Conservation (phyloP, 2,888 invertebrate species). For the Clusia tigrina region DNA sequence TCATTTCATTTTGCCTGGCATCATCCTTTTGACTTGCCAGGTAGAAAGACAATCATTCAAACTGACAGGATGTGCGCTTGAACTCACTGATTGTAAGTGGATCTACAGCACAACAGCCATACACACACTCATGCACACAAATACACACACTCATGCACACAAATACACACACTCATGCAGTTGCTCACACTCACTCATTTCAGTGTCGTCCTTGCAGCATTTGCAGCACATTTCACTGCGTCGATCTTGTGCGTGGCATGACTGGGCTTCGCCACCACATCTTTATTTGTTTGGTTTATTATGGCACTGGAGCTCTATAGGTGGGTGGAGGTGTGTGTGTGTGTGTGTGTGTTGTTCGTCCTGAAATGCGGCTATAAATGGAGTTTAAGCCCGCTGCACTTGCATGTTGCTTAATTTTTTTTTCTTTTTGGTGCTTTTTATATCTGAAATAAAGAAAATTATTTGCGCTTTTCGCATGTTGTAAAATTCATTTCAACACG, state of each 20-base stretch:
- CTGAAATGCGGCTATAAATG: too few relatives aligned
- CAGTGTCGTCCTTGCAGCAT: background rate
- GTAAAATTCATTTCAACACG: slow-evolving; percentile 14
- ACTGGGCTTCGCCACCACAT: too few relatives aligned
- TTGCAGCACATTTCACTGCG: background rate
- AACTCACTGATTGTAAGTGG: slow-evolving; percentile 52
- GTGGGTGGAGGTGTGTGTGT: too few relatives aligned
- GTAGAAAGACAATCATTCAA: slow-evolving; percentile 48
- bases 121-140: slow-evolving; percentile 11
- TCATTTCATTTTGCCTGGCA: background rate
- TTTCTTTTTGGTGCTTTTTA: background rate
- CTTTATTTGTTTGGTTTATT: too few relatives aligned
- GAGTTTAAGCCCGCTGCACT: too few relatives aligned
- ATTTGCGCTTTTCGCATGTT: background rate
- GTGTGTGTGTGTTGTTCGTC: too few relatives aligned
- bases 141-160: background rate
- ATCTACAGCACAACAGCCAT: slow-evolving; percentile 26
- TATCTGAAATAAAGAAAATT: too few relatives aligned
- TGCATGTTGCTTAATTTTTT: background rate
- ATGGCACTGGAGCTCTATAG: too few relatives aligned
- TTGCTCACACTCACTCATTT: background rate
- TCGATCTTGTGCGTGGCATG: background rate
- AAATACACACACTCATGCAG: background rate
- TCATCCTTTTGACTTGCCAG: slow-evolving; percentile 2
- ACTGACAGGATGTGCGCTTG: slow-evolving; percentile 56